Evolutionary conservation across 2,797 vertebrate genomes (phyloP), one percentile per base, ranked within the genome.

Genomic region (Pygocentrus nattereri): DNA sequence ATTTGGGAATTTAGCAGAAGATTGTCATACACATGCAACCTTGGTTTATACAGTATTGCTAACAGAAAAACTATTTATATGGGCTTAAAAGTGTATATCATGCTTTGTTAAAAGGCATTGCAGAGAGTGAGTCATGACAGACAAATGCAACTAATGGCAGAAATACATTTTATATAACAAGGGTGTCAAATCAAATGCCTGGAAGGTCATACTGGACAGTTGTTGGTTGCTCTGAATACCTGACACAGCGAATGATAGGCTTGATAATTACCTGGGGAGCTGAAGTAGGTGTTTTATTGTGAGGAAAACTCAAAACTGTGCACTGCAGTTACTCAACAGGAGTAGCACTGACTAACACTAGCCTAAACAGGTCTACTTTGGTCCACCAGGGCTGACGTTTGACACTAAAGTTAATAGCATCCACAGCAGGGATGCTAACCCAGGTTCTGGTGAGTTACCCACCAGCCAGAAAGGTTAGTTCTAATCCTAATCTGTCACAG

Each of bases 1-100:
- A 59, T 75, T 44, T 49, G 59, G 13, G 65, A 6, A 78, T 79
- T 79, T 76, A 76, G 52, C 47, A 34, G 27, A 69, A 2, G 3
- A 52, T 1, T 25, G 3, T 62, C 47, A 34, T 52, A 56, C n/a
- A 59, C 74, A 80, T 68, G 31, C 19, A 58, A 71, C 1, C 1
- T 10, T 54, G 6, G 41, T 76, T 47, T 30, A 25, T 52, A 70
- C 27, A 47, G 21, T 49, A 56, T 74, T 27, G 30, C 38, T 27
- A 69, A 69, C 47, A 38, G 31, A 25, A 25, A 23, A 67, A 25
- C 3, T 2, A 58, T 44, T 65, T 74, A 34, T 16, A 52, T 52
- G 15, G 15, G 27, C 15, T 49, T 52, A 67, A 67, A 38, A n/a
- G 64, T 41, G 64, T n/a, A 12, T 2, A 41, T 19, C 65, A 23